These are phyloP conservation scores for Eudyptes chrysolophus DNA, from an alignment of 2,113 vertebrate genomes.

Conservation along the genomic window DNA sequence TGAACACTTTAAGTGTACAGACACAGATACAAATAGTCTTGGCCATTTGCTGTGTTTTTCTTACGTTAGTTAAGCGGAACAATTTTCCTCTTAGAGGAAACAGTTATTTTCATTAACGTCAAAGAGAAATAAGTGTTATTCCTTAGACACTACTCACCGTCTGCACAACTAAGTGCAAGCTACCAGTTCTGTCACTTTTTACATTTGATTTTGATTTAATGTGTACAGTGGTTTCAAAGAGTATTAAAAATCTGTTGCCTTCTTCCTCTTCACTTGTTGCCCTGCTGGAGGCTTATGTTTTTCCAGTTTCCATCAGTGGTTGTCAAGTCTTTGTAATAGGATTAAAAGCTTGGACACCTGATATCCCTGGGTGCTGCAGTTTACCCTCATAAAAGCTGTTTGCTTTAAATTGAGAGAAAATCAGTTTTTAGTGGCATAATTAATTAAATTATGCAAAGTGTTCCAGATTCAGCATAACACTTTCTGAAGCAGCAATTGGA, in stretches of 20 bases:
- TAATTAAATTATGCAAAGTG: slow-evolving; percentile 70
- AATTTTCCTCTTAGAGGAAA: slow-evolving; percentile 25
- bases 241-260: slow-evolving; percentile 49
- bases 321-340: slow-evolving; percentile 53
- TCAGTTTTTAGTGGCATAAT: slow-evolving; percentile 62
- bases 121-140: slow-evolving; percentile 25
- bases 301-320: slow-evolving; percentile 66
- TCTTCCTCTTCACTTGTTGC: slow-evolving; percentile 57
- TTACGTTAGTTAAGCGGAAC: slow-evolving; percentile 16
- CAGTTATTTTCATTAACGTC: slow-evolving; percentile 37
- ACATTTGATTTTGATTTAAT: slow-evolving; percentile 47
- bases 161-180: slow-evolving; percentile 27
- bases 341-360: slow-evolving; percentile 67
- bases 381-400: slow-evolving; percentile 58
- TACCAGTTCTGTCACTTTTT: slow-evolving; percentile 19
- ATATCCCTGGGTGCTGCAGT: slow-evolving; percentile 52
- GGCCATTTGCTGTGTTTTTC: background rate
- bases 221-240: slow-evolving; percentile 2
- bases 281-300: slow-evolving; percentile 54
- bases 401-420: slow-evolving; percentile 63
- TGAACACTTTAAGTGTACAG: background rate
- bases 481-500: slow-evolving; percentile 47
- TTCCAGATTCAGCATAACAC: slow-evolving; percentile 44
- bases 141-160: background rate
- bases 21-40: background rate